phyloP scores from a whole-genome alignment of 2,113 vertebrate genomes.

The Hyperoodon ampullatus region DNA sequence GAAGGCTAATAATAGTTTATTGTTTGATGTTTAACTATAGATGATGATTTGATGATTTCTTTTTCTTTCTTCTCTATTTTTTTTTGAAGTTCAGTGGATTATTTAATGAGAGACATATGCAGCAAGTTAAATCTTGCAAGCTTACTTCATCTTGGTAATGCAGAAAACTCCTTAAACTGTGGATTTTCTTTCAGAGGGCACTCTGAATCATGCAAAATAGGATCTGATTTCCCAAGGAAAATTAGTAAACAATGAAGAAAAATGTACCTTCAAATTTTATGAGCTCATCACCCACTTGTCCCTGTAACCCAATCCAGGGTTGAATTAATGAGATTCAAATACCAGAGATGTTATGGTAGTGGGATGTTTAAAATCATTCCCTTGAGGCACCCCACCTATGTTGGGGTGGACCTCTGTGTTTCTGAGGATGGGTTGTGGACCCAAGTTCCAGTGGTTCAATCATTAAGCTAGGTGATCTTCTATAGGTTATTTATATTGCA shows the following conservation, averaged over 20 bases:
- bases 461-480: not conserved
- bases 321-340: not conserved
- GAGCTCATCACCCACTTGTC: not conserved
- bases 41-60: constrained; percentile 44
- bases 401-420: not conserved
- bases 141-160: constrained; percentile 63
- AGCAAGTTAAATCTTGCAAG: constrained; percentile 71
- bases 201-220: constrained; percentile 30
- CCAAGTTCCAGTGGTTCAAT: not conserved
- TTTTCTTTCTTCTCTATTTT: not conserved
- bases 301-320: not conserved
- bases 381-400: not conserved
- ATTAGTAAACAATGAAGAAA: not conserved
- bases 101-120: constrained; percentile 75
- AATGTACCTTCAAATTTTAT: not conserved
- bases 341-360: not conserved
- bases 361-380: constrained; percentile 7
- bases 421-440: accelerated
- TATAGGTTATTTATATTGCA: not conserved
- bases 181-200: constrained; percentile 65
- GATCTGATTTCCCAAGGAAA: constrained; percentile 42
- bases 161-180: constrained; percentile 66
- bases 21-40: constrained; percentile 77
- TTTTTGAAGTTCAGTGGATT: constrained; percentile 66
- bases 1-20: constrained; percentile 78